These are phyloP conservation scores for Chloroclystis v-ata DNA, from an alignment of 2,888 invertebrate genomes.

Conservation along the genomic window DNA sequence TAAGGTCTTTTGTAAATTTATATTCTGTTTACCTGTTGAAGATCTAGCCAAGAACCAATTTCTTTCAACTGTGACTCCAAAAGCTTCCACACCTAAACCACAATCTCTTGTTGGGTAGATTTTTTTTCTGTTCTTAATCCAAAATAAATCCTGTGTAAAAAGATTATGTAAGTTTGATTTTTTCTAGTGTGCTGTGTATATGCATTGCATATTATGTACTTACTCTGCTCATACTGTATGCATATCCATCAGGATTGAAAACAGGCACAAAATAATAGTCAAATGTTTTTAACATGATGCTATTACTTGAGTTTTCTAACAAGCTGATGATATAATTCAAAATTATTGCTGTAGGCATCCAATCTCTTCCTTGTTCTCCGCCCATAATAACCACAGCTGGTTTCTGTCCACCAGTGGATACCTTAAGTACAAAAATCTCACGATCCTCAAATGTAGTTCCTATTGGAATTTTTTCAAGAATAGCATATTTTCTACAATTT, in stretches of 20 bases:
- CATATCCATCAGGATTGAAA: constrained; percentile 68
- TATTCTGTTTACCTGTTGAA: constrained; percentile 18
- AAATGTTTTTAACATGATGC: constrained; percentile 37
- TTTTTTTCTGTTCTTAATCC: constrained; percentile 56
- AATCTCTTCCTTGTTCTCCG: constrained; percentile 62
- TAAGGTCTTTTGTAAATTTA: neutral
- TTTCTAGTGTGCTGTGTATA: too few species aligned
- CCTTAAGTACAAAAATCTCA: constrained; percentile 50
- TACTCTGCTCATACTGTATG: constrained; percentile 48
- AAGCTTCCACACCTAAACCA: constrained; percentile 28
- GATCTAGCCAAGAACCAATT: constrained; percentile 51
- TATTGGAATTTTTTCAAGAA: constrained; percentile 43
- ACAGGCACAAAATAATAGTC: constrained; percentile 60
- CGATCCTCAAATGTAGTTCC: constrained; percentile 50
- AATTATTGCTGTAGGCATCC: constrained; percentile 54
- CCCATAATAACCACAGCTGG: constrained; percentile 54
- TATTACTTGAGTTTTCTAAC: constrained; percentile 30
- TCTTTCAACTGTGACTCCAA: constrained; percentile 58
- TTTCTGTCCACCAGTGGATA: constrained; percentile 39
- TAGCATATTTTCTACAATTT: constrained; percentile 31
- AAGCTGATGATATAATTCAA: constrained; percentile 45
- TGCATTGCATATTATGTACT: too few species aligned
- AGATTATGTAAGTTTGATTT: too few species aligned
- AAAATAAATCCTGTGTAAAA: constrained; percentile 46
- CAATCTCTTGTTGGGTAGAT: constrained; percentile 46